Conservation (phyloP, 2,113 vertebrate species). For the Zapornia atra region DNA sequence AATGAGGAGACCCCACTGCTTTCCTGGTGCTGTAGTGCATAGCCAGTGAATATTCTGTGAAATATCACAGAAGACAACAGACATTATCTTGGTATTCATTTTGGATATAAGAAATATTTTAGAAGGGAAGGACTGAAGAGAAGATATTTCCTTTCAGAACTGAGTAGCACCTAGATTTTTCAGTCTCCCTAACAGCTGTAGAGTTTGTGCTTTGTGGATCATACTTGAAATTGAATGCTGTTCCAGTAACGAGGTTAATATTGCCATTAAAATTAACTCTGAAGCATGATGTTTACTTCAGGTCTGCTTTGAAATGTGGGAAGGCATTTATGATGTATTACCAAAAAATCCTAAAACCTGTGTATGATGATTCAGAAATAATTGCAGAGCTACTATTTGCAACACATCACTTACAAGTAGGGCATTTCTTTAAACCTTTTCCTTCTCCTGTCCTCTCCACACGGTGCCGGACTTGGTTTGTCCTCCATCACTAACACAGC, state of each 20-base stretch:
- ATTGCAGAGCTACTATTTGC: no score
- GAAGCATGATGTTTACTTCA: neutral
- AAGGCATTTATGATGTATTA: neutral
- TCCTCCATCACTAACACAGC: neutral
- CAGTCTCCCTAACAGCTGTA: neutral
- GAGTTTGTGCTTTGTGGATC: neutral
- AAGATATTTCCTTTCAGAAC: neutral
- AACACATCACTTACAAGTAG: neutral
- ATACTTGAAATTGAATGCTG: neutral
- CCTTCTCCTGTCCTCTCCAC: accelerated
- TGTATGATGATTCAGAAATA: no score
- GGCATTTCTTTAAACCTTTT: neutral
- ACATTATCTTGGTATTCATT: neutral
- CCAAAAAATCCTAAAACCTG: no score
- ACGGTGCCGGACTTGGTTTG: neutral
- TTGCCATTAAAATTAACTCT: neutral
- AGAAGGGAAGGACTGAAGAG: neutral
- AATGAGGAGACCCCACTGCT: neutral
- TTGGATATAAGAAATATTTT: neutral
- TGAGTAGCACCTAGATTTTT: neutral
- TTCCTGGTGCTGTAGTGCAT: neutral
- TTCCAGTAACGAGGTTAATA: neutral
- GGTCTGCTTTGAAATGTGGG: neutral
- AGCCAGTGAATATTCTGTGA: neutral
- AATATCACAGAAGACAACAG: neutral